Evolutionary conservation across 2,797 vertebrate species (phyloP), one percentile per base, ranked within the genome.

Genomic region (Cyclura pinguis): DNA sequence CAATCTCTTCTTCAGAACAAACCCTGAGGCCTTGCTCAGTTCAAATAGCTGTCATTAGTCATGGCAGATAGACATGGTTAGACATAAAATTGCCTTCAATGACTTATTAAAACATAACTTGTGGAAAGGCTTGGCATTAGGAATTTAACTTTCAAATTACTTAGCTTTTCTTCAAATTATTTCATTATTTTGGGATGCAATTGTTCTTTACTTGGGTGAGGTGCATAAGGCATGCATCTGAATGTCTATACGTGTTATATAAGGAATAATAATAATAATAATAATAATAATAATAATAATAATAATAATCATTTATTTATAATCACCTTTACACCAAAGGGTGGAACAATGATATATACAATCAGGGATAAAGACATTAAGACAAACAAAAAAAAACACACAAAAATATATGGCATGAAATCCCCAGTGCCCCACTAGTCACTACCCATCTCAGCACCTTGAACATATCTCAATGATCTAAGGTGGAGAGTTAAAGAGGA

Each of bases 51-150:
- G 0, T 55, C 83, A 80, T 88, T 69, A 86, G 8, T 90, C 86
- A 93, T 29, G 32, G 42, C 84, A 52, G 72, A 90, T 18, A 72
- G 69, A 47, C 18, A 20, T 32, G 10, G 18, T 64, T 88, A 86
- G 59, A 64, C 20, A 93, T 72, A 74, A 89, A 85, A 77, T 6
- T 90, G 67, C 29, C 76, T 47, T 42, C 84, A 10, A 20, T 85
- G 59, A 64, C 90, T 89, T 90, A 92, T 24, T 87, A 47, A 93
- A 88, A 91, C 76, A 32, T 91, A 92, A 87, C 76, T 91, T 92
- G 6, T 80, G 89, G 93, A 82, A 64, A 5, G 78, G 1, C 6
- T 88, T 93, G 89, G 74, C 12, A 18, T 91, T 81, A 81, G 16
- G 50, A 32, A 84, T 85, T 73, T 62, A 86, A 80, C 55, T 89